A percentile compares a stretch with the other conserved stretches of the same genome.
Conservation (phyloP, 2,113 vertebrate genomes). For the Cygnus buccinator region DNA sequence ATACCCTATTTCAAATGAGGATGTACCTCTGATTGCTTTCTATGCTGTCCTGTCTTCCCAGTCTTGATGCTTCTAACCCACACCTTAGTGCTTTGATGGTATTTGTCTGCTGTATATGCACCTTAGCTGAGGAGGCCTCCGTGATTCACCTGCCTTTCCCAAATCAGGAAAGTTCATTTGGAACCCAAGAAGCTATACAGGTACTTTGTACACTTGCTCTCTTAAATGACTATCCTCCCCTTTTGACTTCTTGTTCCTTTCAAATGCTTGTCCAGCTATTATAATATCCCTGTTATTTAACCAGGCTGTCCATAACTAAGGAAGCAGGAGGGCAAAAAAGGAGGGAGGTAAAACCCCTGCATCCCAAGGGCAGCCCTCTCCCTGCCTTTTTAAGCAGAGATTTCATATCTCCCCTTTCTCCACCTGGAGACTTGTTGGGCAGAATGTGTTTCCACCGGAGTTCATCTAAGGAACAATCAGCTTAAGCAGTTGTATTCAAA, state of each 20-base stretch:
- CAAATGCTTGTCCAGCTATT: background rate
- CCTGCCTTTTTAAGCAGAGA: background rate
- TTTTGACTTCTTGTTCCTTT: background rate
- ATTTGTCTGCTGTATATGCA: background rate
- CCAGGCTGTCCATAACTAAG: background rate
- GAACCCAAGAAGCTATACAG: background rate
- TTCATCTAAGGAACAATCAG: constrained; percentile 74
- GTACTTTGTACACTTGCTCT: background rate
- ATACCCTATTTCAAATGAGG: background rate
- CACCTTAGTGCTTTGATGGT: background rate
- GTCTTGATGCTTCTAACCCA: background rate
- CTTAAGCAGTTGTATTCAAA: constrained; percentile 81
- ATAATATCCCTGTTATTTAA: background rate
- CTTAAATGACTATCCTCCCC: background rate
- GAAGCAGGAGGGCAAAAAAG: background rate
- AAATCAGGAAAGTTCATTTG: background rate
- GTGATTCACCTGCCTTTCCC: background rate
- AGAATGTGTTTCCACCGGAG: constrained; percentile 55
- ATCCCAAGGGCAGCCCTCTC: background rate
- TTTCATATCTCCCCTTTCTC: constrained; percentile 30
- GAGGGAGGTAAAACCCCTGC: background rate
- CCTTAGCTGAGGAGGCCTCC: background rate
- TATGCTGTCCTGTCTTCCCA: background rate
- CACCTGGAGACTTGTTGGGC: constrained; percentile 58
- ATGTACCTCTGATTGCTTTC: background rate